Evolutionary conservation across 1,140 invertebrate genomes (phyloP).

Genomic region (Solen grandis): DNA sequence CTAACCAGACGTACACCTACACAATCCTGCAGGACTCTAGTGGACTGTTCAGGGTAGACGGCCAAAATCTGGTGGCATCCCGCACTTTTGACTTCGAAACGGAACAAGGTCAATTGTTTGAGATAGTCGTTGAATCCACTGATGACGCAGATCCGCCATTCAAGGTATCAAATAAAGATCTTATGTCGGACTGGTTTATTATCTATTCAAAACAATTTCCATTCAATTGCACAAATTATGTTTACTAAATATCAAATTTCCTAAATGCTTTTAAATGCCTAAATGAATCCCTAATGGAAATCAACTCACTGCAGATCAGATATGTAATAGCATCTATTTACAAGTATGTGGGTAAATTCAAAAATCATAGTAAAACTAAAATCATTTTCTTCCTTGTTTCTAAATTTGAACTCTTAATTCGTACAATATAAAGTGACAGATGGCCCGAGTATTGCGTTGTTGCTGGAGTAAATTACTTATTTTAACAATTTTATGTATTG

Average conservation of each 20-base stretch:
- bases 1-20: conserved; percentile 57
- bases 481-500: no score
- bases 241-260: background rate
- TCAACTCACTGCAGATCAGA: no score
- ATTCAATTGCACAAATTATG: background rate
- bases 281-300: no score
- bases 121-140: conserved; percentile 57
- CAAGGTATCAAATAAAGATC: conserved; percentile 41
- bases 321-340: no score
- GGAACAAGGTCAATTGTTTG: conserved; percentile 51
- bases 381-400: no score
- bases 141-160: conserved; percentile 58
- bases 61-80: conserved; percentile 50
- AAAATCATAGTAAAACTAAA: no score
- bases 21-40: conserved; percentile 58
- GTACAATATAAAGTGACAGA: no score
- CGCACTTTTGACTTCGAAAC: conserved; percentile 66
- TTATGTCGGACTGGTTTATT: background rate
- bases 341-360: no score
- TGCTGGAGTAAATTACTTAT: no score
- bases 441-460: no score
- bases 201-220: background rate
- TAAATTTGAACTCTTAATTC: no score
- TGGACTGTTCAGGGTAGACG: conserved; percentile 60
- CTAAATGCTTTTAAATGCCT: background rate